A percentile compares a stretch with the other conserved stretches of the same genome.
Evolutionary conservation across 2,888 invertebrate species (phyloP).

Genomic region (Erebia aethiops): DNA sequence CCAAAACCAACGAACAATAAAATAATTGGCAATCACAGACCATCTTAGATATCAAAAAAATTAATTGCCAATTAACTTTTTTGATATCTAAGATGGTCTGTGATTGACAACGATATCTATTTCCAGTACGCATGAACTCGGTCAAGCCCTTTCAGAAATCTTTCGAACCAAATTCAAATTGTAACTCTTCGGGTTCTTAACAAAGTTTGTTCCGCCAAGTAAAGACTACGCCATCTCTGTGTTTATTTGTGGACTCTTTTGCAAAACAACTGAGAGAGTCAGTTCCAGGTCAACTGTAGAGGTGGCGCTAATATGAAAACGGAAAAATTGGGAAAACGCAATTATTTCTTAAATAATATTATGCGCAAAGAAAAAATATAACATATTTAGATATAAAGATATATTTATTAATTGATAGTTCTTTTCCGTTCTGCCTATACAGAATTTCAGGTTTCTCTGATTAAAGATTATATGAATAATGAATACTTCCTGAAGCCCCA

Average conservation of each 20-base stretch:
- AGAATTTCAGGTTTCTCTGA: no score
- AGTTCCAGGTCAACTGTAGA: conserved; percentile 4
- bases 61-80: no score
- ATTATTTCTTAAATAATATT: no score
- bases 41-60: no score
- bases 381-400: no score
- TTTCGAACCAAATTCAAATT: background rate
- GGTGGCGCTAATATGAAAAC: conserved; percentile 17
- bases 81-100: no score
- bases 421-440: no score
- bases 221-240: conserved; percentile 35
- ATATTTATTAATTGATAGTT: no score
- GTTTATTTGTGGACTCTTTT: conserved; percentile 36
- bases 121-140: background rate
- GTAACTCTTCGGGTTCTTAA: background rate
- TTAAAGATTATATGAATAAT: no score
- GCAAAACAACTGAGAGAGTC: background rate
- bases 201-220: background rate
- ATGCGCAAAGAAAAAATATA: no score
- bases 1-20: background rate
- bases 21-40: background rate
- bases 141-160: background rate
- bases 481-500: no score
- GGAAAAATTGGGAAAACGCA: no score
- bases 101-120: conserved; percentile 10